Base-by-base conservation (phyloP, 2,888 invertebrate genomes). In the Allygus modestus region DNA sequence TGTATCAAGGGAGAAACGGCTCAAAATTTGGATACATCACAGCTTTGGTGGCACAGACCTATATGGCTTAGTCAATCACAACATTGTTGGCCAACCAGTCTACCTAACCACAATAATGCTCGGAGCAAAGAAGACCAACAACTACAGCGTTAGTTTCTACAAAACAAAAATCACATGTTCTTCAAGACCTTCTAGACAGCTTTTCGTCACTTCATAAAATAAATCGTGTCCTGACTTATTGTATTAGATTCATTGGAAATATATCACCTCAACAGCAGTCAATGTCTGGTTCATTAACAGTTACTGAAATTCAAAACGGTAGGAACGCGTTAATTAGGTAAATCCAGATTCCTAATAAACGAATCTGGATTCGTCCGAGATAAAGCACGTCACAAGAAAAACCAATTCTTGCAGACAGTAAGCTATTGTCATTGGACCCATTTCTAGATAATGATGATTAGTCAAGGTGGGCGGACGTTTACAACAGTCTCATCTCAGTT, bases 381-480 rank as follows among this genome's bases (percentile, higher is more conserved):
- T 33, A 5, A 2, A 15, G 1, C 12, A 15, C 31, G 20, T 1
- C 12, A 33, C 69, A 69, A n/a, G 69, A 31, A 4, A 69, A 69
- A 31, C 7, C 69, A 69, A n/a, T 31, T 31, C 12, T 1, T 1
- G 28, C 69, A 33, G 69, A 69, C 4, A 54, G 84, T 81, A 58
- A 61, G 20, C 61, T 81, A 0, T 5, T 73, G 15, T 33, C 84
- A 5, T 31, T 84, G 2, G 12, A 5, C 4, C 84, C 84, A 37
- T 84, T 84, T 79, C 28, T 84, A n/a, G 81, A 84, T 37, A 17
- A 33, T 9, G 43, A 81, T 20, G 51, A 15, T 12, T 84, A 37
- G 54, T 84, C 54, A 51, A 23, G 46, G 84, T 84, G 33, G 84
- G 73, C 73, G 73, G 71, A 15, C 33, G 69, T 46, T 65, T 81